phyloP scores from a whole-genome alignment of 2,888 invertebrate genomes.

The Pharmacophagus antenor region DNA sequence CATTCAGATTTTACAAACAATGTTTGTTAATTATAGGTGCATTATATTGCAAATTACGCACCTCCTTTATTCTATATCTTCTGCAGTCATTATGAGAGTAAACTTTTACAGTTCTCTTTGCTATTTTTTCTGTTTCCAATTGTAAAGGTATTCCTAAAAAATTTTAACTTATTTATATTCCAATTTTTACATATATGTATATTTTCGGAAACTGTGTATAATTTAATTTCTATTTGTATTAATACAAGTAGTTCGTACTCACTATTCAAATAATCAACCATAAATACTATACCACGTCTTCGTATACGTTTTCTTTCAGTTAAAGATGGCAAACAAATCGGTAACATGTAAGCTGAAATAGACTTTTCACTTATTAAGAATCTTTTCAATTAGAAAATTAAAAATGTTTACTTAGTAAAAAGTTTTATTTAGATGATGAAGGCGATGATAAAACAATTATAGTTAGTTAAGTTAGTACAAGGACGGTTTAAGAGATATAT shows the following conservation, averaged over 20 bases:
- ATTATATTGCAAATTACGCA: neutral
- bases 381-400: too few species aligned
- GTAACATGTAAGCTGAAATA: constrained; percentile 62
- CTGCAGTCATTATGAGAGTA: constrained; percentile 63
- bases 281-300: constrained; percentile 49
- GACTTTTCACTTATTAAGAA: neutral
- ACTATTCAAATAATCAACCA: constrained; percentile 68
- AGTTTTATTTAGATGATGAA: too few species aligned
- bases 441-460: too few species aligned
- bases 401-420: too few species aligned
- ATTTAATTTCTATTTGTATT: neutral
- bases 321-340: constrained; percentile 59
- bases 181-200: neutral
- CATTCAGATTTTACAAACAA: neutral
- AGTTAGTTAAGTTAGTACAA: too few species aligned
- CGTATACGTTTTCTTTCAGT: constrained; percentile 51
- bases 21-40: neutral
- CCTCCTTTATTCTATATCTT: constrained; percentile 45
- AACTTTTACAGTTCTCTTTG: constrained; percentile 59
- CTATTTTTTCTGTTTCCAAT: constrained; percentile 62
- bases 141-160: constrained; percentile 59
- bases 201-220: neutral
- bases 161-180: neutral
- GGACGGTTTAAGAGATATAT: neutral
- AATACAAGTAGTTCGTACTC: neutral